A percentile compares a stretch with the other conserved stretches of the same genome.
phyloP scores from a whole-genome alignment of 2,113 vertebrate genomes.

The Amblyornis subalaris region DNA sequence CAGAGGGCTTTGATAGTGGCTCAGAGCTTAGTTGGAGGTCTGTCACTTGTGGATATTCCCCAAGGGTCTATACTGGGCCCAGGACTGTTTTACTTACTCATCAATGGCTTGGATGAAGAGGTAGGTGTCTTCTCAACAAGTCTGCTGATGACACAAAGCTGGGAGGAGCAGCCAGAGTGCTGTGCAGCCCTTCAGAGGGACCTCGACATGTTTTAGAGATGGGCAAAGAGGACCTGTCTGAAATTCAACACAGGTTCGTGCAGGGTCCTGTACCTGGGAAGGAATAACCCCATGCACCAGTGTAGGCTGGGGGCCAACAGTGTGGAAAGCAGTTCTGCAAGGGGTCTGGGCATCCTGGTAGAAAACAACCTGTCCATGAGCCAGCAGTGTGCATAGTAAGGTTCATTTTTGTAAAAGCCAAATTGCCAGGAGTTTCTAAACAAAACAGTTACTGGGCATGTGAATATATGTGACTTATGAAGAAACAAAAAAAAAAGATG shows the following conservation, averaged over 20 bases:
- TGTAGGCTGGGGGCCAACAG: neutral
- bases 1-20: neutral
- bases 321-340: neutral
- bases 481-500: neutral
- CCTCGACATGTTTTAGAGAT: neutral
- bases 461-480: neutral
- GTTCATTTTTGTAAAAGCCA: neutral
- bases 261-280: neutral
- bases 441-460: neutral
- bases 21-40: neutral
- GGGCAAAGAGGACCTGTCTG: neutral
- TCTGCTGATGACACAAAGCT: neutral
- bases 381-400: neutral
- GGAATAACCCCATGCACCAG: neutral
- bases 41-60: neutral
- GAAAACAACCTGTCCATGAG: neutral
- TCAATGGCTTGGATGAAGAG: neutral
- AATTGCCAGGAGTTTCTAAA: neutral
- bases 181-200: neutral
- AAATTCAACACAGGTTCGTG: neutral
- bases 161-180: neutral
- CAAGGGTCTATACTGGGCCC: neutral
- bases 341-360: neutral
- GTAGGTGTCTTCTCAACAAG: neutral
- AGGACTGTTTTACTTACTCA: neutral